phyloP scores from a whole-genome alignment of 2,888 invertebrate species.

The Cenopis cana region DNA sequence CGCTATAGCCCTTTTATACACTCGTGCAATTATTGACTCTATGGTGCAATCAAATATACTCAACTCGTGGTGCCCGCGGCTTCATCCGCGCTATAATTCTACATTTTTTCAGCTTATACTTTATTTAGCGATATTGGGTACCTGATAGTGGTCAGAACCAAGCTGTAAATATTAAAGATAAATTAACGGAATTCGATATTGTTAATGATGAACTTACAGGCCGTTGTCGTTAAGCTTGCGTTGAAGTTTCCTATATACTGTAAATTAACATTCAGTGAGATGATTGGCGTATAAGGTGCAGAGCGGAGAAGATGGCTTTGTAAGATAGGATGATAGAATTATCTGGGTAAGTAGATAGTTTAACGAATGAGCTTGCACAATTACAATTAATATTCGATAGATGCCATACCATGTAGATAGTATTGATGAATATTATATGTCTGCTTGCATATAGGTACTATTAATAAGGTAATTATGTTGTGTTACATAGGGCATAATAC shows the following conservation, averaged over 20 bases:
- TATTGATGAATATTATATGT: constrained; percentile 48
- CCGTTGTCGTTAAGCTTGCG: constrained; percentile 18
- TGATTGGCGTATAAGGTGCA: background rate
- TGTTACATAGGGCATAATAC: constrained; percentile 21
- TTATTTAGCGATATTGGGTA: constrained; percentile 36
- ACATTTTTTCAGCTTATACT: constrained; percentile 40
- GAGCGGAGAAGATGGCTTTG: constrained; percentile 1
- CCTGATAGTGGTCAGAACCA: constrained; percentile 41
- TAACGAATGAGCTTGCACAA: constrained; percentile 63
- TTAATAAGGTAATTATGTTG: constrained; percentile 16
- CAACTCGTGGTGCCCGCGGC: constrained; percentile 50
- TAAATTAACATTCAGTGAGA: constrained; percentile 16
- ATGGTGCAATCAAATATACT: constrained; percentile 72
- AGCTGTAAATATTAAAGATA: constrained; percentile 42
- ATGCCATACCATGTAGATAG: constrained; percentile 46
- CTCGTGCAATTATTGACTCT: constrained; percentile 63
- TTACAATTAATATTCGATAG: constrained; percentile 51
- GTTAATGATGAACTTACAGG: constrained; percentile 20
- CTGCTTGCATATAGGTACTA: constrained; percentile 37
- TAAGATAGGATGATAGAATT: constrained; percentile 27
- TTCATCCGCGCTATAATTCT: constrained; percentile 37
- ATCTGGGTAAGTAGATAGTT: constrained; percentile 48
- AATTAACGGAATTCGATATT: constrained; percentile 17
- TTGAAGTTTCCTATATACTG: constrained; percentile 6
- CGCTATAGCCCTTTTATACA: constrained; percentile 71